Evolutionary conservation across 2,797 vertebrate species (phyloP), one percentile per base, ranked within the genome.

Genomic region (Ataeniobius toweri): DNA sequence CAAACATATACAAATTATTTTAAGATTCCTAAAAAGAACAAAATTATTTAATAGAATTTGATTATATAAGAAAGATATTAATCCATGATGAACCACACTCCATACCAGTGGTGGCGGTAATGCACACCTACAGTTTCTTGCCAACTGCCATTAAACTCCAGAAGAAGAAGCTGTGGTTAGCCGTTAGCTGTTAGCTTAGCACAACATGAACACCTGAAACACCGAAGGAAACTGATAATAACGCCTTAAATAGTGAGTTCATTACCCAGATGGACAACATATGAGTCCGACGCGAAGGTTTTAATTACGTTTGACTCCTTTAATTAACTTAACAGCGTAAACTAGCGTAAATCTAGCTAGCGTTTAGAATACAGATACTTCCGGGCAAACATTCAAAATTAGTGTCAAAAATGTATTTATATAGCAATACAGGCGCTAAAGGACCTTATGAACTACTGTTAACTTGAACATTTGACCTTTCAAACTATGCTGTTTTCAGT

Each of bases 321-420:
- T 73, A 39, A 2, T 0, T 0, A 4, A 22, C 1, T 5, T 22
- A 5, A 14, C 3, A 24, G 36, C 36, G 5, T 6, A 55, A 74
- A 28, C 41, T 70, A 77, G 28, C 48, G 0, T 67, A 9, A 28
- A 12, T 2, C 3, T 12, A 1, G 1, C 6, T 6, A 7, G 24
- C 4, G 1, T 6, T 3, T 63, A 36, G 59, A 18, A 28, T 18
- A 20, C 59, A 36, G 6, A 13, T 2, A 69, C 41, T n/a, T 5
- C 1, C 0, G 24, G 65, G 20, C 31, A 68, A 26, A 3, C n/a
- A 7, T 78, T 56, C 77, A 75, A 79, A 87, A 82, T 78, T 51
- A 75, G 24, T 65, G 44, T 51, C 16, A 18, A 24, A 55, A 24
- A 22, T 24, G 53, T 22, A 53, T 5, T 24, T 5, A 9, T 22